Percentiles rank a stretch among this genome's conserved stretches.
Evolutionary conservation across 2,797 vertebrate species (phyloP).

Genomic region (Ctenopoma kingsleyae): DNA sequence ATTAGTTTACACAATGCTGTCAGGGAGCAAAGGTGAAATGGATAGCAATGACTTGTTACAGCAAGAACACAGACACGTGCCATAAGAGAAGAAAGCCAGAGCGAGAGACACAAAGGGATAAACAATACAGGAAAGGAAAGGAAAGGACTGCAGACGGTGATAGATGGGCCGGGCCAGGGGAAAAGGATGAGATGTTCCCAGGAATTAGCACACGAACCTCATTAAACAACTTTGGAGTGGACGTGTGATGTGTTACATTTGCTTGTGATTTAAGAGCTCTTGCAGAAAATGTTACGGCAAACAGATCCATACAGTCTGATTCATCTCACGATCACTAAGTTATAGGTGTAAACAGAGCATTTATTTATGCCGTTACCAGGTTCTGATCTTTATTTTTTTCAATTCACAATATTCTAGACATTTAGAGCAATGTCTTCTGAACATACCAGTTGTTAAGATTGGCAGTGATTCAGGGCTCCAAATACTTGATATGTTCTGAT

Average conservation of each 20-base stretch:
- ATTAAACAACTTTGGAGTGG: constrained; percentile 51
- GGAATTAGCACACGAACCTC: constrained; percentile 52
- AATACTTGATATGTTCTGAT: neutral
- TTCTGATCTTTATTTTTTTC: neutral
- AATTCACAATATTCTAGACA: neutral
- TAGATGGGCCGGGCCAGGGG: neutral
- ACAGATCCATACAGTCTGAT: constrained; percentile 3
- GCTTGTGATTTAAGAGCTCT: neutral
- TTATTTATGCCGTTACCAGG: neutral
- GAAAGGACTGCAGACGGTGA: neutral
- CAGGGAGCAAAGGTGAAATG: constrained; percentile 42
- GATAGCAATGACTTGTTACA: constrained; percentile 40
- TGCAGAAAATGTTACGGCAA: neutral
- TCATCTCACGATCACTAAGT: neutral
- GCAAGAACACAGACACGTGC: constrained; percentile 17
- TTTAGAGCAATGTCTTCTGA: neutral
- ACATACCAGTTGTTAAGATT: neutral
- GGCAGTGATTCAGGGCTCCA: neutral
- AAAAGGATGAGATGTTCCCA: constrained; percentile 29
- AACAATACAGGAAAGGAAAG: constrained; percentile 8
- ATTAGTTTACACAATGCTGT: constrained; percentile 59
- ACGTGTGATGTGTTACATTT: constrained; percentile 39
- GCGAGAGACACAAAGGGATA: constrained; percentile 25
- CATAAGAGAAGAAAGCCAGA: constrained; percentile 20
- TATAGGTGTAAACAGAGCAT: neutral